A percentile compares a stretch with the other conserved stretches of the same genome.
phyloP scores from a whole-genome alignment of 2,797 vertebrate genomes.

The Spinus olivaceus region DNA sequence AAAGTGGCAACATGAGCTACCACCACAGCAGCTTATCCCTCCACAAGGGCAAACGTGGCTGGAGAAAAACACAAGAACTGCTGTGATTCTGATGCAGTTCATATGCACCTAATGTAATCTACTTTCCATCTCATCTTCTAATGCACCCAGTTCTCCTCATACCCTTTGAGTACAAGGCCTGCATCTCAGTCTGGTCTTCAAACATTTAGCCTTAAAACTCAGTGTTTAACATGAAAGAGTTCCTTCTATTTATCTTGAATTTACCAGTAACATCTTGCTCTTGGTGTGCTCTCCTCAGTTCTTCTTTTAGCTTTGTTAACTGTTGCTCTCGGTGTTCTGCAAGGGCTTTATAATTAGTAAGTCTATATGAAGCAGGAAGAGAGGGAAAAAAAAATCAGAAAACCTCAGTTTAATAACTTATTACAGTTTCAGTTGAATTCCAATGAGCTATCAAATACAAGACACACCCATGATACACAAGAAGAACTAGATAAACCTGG shows the following conservation, averaged over 20 bases:
- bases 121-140: neutral
- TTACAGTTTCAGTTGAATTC: neutral
- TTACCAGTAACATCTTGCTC: conserved; percentile 83
- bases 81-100: neutral
- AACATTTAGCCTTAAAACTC: neutral
- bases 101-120: neutral
- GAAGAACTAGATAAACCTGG: neutral
- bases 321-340: conserved; percentile 78
- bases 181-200: neutral
- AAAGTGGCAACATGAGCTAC: neutral
- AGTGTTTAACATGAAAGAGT: neutral
- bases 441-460: neutral
- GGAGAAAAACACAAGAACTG: neutral
- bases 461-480: neutral
- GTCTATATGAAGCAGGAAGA: conserved; percentile 46
- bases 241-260: neutral
- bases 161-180: neutral
- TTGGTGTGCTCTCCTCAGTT: conserved; percentile 79
- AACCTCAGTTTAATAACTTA: neutral
- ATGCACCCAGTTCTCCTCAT: neutral
- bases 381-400: neutral
- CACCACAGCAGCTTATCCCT: neutral
- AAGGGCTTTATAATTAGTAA: conserved; percentile 74
- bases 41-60: neutral
- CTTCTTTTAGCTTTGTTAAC: conserved; percentile 82